phyloP scores from a whole-genome alignment of 1,140 invertebrate genomes.

The Caenorhabditis inopinata region DNA sequence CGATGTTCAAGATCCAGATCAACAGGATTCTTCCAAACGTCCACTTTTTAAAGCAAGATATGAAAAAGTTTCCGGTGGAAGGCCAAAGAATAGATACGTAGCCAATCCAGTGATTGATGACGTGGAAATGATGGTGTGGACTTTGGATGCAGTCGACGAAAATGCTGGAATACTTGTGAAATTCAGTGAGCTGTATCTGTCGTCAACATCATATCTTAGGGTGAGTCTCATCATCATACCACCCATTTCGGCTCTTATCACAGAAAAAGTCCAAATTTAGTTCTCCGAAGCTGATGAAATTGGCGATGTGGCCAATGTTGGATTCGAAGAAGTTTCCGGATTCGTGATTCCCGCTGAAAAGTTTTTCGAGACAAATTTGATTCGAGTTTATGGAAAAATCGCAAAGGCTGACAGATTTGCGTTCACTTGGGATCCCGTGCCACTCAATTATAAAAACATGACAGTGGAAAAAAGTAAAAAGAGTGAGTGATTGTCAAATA shows the following conservation, averaged over 20 bases:
- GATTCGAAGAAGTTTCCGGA: not conserved
- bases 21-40: not conserved
- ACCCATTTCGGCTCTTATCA: too few species aligned
- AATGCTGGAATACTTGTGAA: not conserved
- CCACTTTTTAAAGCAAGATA: conserved; percentile 12
- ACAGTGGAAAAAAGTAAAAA: not conserved
- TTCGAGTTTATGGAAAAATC: conserved; percentile 14
- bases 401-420: conserved; percentile 5
- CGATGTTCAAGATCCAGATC: not conserved
- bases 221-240: not conserved
- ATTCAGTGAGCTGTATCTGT: not conserved
- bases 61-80: not conserved
- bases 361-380: not conserved
- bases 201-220: not conserved
- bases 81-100: not conserved
- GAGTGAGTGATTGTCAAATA: not conserved
- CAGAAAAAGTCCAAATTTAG: not conserved
- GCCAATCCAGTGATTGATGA: not conserved
- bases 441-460: not conserved
- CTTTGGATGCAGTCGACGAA: not conserved
- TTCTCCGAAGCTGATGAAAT: not conserved
- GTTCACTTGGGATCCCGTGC: conserved; percentile 5
- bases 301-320: not conserved
- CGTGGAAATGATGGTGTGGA: conserved; percentile 8
- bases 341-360: not conserved